Conservation (phyloP, 2,113 vertebrate genomes). For the Protomyctophum bolini region DNA sequence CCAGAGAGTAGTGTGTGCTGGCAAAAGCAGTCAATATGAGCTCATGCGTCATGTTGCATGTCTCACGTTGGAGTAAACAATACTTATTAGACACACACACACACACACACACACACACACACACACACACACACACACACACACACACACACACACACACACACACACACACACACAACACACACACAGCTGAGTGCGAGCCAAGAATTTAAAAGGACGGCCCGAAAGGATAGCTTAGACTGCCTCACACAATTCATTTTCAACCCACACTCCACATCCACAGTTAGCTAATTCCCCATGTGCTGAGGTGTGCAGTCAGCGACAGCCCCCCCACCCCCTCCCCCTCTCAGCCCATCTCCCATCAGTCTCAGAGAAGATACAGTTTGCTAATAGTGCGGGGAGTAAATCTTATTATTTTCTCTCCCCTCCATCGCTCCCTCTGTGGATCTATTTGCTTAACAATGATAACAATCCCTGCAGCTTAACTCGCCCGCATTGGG, state of each 20-base stretch:
- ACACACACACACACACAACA: conserved; percentile 1
- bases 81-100: too few species aligned
- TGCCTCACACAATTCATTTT: conserved; percentile 4
- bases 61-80: too few species aligned
- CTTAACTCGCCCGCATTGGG: conserved; percentile 47
- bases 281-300: conserved; percentile 52
- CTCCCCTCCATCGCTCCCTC: conserved; percentile 28
- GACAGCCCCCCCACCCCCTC: conserved; percentile 2
- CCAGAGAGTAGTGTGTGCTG: too few species aligned
- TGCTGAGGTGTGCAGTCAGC: conserved; percentile 57
- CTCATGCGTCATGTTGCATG: too few species aligned
- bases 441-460: conserved; percentile 68
- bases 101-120: too few species aligned
- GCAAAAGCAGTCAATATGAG: too few species aligned
- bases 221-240: conserved; percentile 5
- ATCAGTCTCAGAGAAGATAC: conserved; percentile 43
- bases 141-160: neutral
- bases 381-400: conserved; percentile 55
- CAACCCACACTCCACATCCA: conserved; percentile 33
- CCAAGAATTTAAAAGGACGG: conserved; percentile 9
- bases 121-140: too few species aligned
- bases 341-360: neutral
- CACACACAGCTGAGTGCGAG: neutral
- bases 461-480: conserved; percentile 61
- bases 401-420: conserved; percentile 52